Base-by-base conservation (phyloP, 2,888 invertebrate genomes). In the Bruchidius siliquastri region DNA sequence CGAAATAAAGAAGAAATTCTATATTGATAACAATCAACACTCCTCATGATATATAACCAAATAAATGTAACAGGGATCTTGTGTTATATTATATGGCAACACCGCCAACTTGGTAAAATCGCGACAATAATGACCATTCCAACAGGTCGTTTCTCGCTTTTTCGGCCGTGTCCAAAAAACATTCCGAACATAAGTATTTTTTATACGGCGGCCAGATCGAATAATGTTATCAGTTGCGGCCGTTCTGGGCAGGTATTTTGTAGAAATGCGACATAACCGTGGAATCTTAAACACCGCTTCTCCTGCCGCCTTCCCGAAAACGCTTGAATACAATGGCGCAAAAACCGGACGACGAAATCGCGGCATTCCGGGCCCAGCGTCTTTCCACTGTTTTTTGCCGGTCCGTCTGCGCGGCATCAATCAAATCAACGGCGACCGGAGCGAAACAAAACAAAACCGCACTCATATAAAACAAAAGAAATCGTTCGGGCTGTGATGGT, bases 241-340 rank as follows among this genome's bases (percentile, higher is more conserved):
- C 18, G 49, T 49, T 69, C 74, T 69, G 67, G 70, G 69, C 68
- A 71, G 73, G 71, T 73, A 75, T 78, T 78, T 74, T 49, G 72
- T 73, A 82, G 82, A 82, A 82, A 82, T 81, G 79, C 82, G 77
- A 83, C 83, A 83, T 83, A 83, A 83, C 82, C 80, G 79, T 75
- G 82, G 84, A 83, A 84, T 84, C 80, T 83, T 82, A 83, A 80
- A 83, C 82, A 82, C 81, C 81, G 80, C 76, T 78, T 81, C 80
- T 82, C 83, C 83, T 82, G 26, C 26, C 82, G 82, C 83, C 83
- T 83, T 83, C 81, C 80, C 81, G 83, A 83, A 83, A 80, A 81
- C 75, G 74, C 74, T 77, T 76, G 83, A 83, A 84, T 83, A 84
- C 82, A 83, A 84, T 84, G 83, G 82, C 80, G 77, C 77, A 81